Percentiles rank a stretch among this genome's conserved stretches.
These are phyloP conservation scores for Bactericera cockerelli DNA, from an alignment of 1,140 invertebrate genomes.

Conservation along the genomic window DNA sequence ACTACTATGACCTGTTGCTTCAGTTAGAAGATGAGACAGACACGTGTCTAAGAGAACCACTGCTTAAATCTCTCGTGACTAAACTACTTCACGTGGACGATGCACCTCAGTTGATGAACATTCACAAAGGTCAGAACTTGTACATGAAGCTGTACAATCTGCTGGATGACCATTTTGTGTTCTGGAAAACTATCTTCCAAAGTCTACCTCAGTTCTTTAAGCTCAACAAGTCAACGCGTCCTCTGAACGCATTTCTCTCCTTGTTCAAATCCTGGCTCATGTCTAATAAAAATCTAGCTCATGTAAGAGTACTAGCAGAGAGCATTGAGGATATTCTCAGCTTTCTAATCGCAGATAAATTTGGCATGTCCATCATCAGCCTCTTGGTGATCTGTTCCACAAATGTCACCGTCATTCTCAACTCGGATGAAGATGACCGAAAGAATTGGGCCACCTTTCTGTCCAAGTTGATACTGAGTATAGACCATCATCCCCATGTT, in stretches of 20 bases:
- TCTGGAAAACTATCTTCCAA: neutral
- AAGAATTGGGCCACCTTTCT: neutral
- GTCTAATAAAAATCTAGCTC: neutral
- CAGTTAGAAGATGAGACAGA: neutral
- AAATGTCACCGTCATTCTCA: neutral
- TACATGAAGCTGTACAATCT: neutral
- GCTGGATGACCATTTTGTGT: neutral
- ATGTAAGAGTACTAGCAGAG: neutral
- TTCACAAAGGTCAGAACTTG: neutral
- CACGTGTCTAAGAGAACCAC: neutral
- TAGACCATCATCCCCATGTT: conserved; percentile 4
- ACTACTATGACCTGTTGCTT: neutral
- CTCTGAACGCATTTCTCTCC: conserved; percentile 1
- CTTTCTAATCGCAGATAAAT: neutral
- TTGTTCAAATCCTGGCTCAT: neutral
- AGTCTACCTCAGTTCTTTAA: neutral
- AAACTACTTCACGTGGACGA: neutral
- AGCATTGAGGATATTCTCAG: neutral
- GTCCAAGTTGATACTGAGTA: neutral
- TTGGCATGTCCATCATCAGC: neutral
- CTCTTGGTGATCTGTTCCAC: neutral
- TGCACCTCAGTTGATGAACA: neutral
- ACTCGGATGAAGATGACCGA: neutral
- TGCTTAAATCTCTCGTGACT: neutral
- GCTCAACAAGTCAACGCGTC: neutral